Evolutionary conservation across 1,140 invertebrate species (phyloP), one percentile per base, ranked within the genome.

Genomic region (Pogonus chalceus): DNA sequence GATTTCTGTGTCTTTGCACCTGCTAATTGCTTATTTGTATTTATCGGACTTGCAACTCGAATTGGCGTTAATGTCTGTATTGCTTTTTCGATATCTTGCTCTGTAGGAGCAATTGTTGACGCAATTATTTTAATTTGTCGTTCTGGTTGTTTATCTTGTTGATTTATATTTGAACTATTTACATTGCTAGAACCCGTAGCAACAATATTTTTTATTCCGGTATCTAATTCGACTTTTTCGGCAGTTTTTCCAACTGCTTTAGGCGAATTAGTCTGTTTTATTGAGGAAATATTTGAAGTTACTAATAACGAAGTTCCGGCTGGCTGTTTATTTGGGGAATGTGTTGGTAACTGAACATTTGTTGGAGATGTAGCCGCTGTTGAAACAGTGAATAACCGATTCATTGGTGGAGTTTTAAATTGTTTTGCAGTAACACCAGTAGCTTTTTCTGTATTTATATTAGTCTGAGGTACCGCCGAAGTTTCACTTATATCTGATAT

Each of bases 1-100:
- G 60, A 60, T 54, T 68, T 68, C 20, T 48, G 49, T 49, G 57
- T 52, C 9, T 46, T 56, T 37, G 60, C 37, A 26, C 20, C 51
- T 35, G 35, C 10, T 16, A 50, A 47, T 31, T 53, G 52, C 49
- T 56, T 53, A 35, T 23, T 18, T 57, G 52, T 57, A 46, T 50
- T 20, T 35, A 53, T 56, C 0, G 57, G 55, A 49, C 52, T 56
- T 18, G 59, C 24, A 14, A 58, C 54, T 14, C 56, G 52, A 43
- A 56, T 56, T 46, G 65, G 63, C 2, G 58, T 58, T 9, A 66
- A 59, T 1, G 62, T 49, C 24, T 66, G 63, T 2, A 65, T 52
- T 9, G 63, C 59, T 52, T 66, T 57, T 21, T 57, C 60, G n/a
- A 66, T 63, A 56, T 66, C 65, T 47, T 59, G 59, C 2, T 66